Evolutionary conservation across 1,140 invertebrate species (phyloP), one percentile per base, ranked within the genome.

Genomic region (Platorchestia sp.): DNA sequence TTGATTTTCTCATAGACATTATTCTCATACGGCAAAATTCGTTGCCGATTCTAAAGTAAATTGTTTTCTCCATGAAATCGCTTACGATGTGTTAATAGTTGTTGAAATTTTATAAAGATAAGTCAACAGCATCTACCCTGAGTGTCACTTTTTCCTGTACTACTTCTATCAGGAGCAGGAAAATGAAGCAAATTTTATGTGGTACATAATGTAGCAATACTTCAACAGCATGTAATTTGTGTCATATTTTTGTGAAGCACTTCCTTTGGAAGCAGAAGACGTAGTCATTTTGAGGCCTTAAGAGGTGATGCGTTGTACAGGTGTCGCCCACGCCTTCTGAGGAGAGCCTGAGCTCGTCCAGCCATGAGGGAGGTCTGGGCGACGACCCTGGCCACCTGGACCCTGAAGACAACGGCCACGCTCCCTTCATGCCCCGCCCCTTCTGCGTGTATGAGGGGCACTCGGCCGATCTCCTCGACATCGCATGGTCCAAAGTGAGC

Each of bases 371-470:
- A 41, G 43, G 91, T 0, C 44, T 47, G 40, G 45, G 40, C 3
- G 97, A 97, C 95, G 97, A 97, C 40, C 97, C 95, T 27, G 96
- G 95, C n/a, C 95, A 95, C 43, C 91, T 96, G 19, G 96, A 96
- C 51, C 95, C 96, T 97, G 95, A 95, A 40, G 96, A 96, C 42
- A 97, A 97, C 95, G 97, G 97, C 41, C 96, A 97, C 95, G 98
- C 98, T 45, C 99, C 98, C 0, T 99, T 99, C 97, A 98, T 99
- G 97, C 98, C 98, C 5, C 98, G 98, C 97, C 99, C 99, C 27
- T 99, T 99, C 97, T 99, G 98, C 97, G 98, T 98, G 0, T 99
- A 99, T 97, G 98, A 98, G 14, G 99, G 99, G 0, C 99, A 99
- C 97, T 99, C 99, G 0, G 99, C 99, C 0, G 99, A 99, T 97